These are phyloP conservation scores for Thalassophryne amazonica DNA, from an alignment of 2,797 vertebrate species.

Conservation along the genomic window DNA sequence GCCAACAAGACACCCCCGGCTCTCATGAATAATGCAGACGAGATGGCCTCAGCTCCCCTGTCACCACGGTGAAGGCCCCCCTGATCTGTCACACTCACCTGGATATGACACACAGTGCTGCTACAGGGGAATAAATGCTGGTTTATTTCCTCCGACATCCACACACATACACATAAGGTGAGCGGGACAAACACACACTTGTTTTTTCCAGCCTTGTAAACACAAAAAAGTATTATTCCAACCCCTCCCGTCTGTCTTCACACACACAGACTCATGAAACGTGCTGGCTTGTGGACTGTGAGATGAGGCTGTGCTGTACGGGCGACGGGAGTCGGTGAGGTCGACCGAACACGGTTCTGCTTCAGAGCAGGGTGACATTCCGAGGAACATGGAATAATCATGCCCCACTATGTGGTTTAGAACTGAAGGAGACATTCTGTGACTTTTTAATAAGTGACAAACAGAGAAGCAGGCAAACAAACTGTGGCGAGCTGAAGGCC, in stretches of 20 bases:
- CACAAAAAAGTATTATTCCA: conserved; percentile 37
- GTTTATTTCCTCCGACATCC: conserved; percentile 52
- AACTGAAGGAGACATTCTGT: conserved; percentile 16
- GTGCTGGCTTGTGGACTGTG: conserved; percentile 6
- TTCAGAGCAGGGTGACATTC: conserved; percentile 24
- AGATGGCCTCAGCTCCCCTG: conserved; percentile 43
- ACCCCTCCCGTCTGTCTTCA: conserved; percentile 13
- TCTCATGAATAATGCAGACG: conserved; percentile 66
- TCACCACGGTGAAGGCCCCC: conserved; percentile 44
- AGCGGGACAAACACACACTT: conserved; percentile 25
- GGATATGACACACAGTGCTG: conserved; percentile 50
- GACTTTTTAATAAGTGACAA: conserved; percentile 32
- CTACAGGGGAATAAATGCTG: conserved; percentile 53
- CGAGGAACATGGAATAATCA: conserved; percentile 41
- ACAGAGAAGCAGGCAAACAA: conserved; percentile 33
- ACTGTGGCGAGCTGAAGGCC: conserved; percentile 13
- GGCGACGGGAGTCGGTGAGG: conserved; percentile 34
- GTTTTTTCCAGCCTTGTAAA: conserved; percentile 38
- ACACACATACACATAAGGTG: not conserved
- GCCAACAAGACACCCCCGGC: conserved; percentile 33
- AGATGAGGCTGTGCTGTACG: conserved; percentile 18
- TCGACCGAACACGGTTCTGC: conserved; percentile 21
- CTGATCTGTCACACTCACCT: conserved; percentile 66
- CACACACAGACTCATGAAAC: conserved; percentile 1
- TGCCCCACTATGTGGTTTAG: conserved; percentile 26